Evolutionary conservation across 2,113 vertebrate species (phyloP).

Genomic region (Falco punctatus): DNA sequence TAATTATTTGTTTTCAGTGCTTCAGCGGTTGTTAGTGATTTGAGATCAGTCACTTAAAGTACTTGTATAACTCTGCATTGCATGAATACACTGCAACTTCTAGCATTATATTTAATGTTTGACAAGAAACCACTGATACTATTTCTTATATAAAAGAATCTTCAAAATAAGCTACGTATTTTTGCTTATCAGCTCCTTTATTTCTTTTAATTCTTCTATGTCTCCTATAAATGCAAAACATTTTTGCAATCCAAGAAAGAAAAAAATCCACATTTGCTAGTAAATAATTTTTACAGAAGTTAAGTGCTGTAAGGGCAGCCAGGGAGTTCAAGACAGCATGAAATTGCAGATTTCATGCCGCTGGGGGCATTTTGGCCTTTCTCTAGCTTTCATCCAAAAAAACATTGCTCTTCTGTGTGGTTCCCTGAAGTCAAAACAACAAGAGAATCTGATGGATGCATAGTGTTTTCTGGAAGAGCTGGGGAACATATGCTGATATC

Average conservation of each 20-base stretch:
- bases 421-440: not conserved
- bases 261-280: not conserved
- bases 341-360: not conserved
- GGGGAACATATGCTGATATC: rapidly evolving
- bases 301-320: not conserved
- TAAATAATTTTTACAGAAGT: not conserved
- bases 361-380: not conserved
- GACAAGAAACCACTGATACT: not conserved
- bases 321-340: not conserved
- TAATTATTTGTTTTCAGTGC: not conserved
- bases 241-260: not conserved
- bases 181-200: not conserved
- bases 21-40: not conserved
- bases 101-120: not conserved
- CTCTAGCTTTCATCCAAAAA: not conserved
- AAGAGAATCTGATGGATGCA: not conserved
- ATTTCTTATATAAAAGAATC: not conserved
- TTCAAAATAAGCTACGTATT: not conserved
- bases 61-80: not conserved
- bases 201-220: not conserved
- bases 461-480: not conserved
- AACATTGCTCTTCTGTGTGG: not conserved
- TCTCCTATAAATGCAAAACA: not conserved
- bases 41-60: not conserved
- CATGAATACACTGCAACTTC: not conserved